These are phyloP conservation scores for Eristalis pertinax DNA, from an alignment of 2,888 invertebrate genomes.

Conservation along the genomic window DNA sequence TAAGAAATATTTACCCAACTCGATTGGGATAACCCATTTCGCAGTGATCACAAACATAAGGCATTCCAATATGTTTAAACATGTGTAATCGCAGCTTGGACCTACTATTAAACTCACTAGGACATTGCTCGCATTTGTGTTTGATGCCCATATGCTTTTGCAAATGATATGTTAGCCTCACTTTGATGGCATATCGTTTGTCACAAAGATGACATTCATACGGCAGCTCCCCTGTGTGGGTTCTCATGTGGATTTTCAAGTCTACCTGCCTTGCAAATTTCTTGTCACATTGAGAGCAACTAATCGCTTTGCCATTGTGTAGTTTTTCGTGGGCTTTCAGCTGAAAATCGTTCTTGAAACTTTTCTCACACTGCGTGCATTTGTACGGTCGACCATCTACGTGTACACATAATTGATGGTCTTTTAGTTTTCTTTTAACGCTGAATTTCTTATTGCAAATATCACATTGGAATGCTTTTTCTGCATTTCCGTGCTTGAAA, in stretches of 20 bases:
- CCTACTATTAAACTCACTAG: slow-evolving; percentile 72
- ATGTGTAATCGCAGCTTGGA: slow-evolving; percentile 73
- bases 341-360: slow-evolving; percentile 73
- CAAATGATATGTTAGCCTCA: slow-evolving; percentile 74
- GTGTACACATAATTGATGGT: slow-evolving; percentile 42
- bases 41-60: slow-evolving; percentile 68
- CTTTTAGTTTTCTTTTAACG: slow-evolving; percentile 34
- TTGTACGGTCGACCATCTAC: slow-evolving; percentile 59
- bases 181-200: slow-evolving; percentile 74
- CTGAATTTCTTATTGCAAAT: slow-evolving; percentile 46
- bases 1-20: slow-evolving; percentile 45
- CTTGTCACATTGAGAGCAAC: slow-evolving; percentile 73
- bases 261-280: slow-evolving; percentile 73
- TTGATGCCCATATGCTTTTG: slow-evolving; percentile 74
- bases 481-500: slow-evolving; percentile 55
- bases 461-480: slow-evolving; percentile 38
- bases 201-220: slow-evolving; percentile 74
- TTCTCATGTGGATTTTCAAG: slow-evolving; percentile 74
- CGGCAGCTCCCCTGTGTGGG: slow-evolving; percentile 74
- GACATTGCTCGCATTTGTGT: slow-evolving; percentile 73
- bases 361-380: slow-evolving; percentile 74
- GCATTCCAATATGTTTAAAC: slow-evolving; percentile 75
- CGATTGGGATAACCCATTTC: slow-evolving; percentile 45
- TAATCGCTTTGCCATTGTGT: slow-evolving; percentile 72
- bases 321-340: slow-evolving; percentile 73